phyloP scores from a whole-genome alignment of 2,113 vertebrate genomes.

The Fregata magnificens region DNA sequence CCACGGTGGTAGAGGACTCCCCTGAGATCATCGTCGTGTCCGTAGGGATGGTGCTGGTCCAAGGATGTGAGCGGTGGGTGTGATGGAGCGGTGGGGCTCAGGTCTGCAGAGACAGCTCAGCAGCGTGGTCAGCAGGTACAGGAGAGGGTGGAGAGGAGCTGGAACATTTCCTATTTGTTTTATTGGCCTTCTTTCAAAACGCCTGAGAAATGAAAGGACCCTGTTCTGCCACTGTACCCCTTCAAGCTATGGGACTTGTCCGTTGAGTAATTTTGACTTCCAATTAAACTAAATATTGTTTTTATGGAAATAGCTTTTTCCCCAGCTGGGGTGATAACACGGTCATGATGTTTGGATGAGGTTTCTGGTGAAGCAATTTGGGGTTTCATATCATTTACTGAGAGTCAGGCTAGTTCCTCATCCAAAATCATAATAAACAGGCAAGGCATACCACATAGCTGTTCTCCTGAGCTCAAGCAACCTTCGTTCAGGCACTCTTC shows the following conservation, averaged over 20 bases:
- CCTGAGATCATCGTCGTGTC: fast-evolving
- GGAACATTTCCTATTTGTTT: neutral
- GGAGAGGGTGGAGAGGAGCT: neutral
- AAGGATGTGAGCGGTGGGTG: neutral
- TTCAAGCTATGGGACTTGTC: neutral
- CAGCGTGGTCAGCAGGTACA: fast-evolving
- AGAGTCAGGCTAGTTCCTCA: neutral
- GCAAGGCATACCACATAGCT: neutral
- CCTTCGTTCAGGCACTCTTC: neutral
- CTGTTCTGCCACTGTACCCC: neutral
- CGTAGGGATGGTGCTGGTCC: neutral
- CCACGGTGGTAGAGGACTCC: neutral
- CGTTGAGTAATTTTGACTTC: neutral
- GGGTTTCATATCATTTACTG: neutral
- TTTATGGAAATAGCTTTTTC: neutral
- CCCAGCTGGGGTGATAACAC: neutral
- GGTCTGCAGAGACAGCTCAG: neutral
- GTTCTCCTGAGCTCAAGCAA: neutral
- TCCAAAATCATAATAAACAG: neutral
- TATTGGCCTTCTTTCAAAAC: neutral
- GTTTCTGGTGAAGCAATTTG: neutral
- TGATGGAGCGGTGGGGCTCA: neutral
- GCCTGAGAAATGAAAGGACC: neutral
- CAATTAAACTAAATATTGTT: neutral
- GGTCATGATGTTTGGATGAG: neutral